Conservation (phyloP, 2,113 vertebrate species). For the Channa maculata region DNA sequence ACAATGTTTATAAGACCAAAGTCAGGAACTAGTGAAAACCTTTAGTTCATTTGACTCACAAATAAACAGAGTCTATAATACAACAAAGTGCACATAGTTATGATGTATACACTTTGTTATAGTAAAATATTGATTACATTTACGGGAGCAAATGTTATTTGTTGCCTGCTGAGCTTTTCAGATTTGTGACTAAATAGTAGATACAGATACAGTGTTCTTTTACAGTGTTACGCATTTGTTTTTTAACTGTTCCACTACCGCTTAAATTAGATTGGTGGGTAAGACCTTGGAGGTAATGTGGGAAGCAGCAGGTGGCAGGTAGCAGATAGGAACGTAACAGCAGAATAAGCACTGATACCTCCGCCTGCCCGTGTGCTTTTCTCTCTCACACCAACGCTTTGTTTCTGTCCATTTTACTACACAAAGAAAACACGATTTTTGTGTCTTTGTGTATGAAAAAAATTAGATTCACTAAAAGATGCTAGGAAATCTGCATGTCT, state of each 20-base stretch:
- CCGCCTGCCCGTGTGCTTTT: neutral
- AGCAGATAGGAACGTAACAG: constrained; percentile 31
- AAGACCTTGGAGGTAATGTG: constrained; percentile 53
- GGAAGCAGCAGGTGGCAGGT: constrained; percentile 62
- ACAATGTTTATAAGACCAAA: too few species aligned
- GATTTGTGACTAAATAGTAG: neutral
- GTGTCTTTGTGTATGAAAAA: neutral
- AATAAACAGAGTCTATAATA: neutral
- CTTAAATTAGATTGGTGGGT: constrained; percentile 19
- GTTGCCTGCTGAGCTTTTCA: neutral
- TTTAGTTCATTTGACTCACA: neutral
- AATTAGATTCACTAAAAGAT: neutral
- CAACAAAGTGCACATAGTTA: neutral
- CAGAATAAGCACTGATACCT: constrained; percentile 8
- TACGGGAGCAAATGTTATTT: neutral
- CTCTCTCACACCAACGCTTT: neutral
- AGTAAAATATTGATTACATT: neutral
- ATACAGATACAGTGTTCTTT: neutral
- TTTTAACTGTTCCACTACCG: constrained; percentile 7
- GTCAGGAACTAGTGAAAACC: too few species aligned
- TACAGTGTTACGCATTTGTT: neutral
- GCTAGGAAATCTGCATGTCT: neutral
- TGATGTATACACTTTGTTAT: neutral
- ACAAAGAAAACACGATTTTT: too few species aligned
- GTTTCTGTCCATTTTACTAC: too few species aligned